A percentile compares a stretch with the other conserved stretches of the same genome.
Evolutionary conservation across 1,140 invertebrate genomes (phyloP).

Genomic region (Trichogramma pretiosum): DNA sequence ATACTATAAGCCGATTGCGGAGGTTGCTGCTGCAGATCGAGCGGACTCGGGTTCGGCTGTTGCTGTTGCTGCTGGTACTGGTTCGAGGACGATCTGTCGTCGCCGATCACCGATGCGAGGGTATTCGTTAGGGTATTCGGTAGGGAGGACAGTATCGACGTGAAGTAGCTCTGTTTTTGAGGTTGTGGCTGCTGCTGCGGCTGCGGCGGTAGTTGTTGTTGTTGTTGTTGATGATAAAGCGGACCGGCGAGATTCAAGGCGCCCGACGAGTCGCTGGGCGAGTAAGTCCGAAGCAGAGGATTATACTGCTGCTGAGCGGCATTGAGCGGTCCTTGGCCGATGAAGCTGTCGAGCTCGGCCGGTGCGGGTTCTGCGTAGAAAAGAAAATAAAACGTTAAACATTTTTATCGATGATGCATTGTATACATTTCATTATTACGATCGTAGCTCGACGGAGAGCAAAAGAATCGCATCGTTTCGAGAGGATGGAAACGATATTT

Average conservation of each 20-base stretch:
- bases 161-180: slow-evolving; percentile 33
- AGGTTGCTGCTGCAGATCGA: not conserved
- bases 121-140: slow-evolving; percentile 35
- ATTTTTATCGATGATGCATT: too few species aligned
- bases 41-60: not conserved
- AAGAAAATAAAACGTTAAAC: too few species aligned
- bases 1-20: not conserved
- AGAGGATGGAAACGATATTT: too few species aligned
- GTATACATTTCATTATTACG: too few species aligned
- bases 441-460: too few species aligned
- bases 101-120: slow-evolving; percentile 27
- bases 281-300: not conserved
- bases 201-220: slow-evolving; percentile 1
- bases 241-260: too few species aligned
- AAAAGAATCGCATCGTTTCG: too few species aligned
- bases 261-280: not conserved
- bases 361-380: slow-evolving; percentile 28
- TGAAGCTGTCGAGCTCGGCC: slow-evolving; percentile 26
- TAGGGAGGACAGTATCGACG: slow-evolving; percentile 37
- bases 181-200: slow-evolving; percentile 22
- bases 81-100: slow-evolving; percentile 1
- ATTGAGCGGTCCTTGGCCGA: slow-evolving; percentile 23
- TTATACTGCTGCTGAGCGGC: not conserved
- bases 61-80: slow-evolving; percentile 3
- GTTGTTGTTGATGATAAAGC: slow-evolving; percentile 5